Evolutionary conservation across 1,140 invertebrate genomes (phyloP), one percentile per base, ranked within the genome.

Genomic region (Anagrus nilaparvatae): DNA sequence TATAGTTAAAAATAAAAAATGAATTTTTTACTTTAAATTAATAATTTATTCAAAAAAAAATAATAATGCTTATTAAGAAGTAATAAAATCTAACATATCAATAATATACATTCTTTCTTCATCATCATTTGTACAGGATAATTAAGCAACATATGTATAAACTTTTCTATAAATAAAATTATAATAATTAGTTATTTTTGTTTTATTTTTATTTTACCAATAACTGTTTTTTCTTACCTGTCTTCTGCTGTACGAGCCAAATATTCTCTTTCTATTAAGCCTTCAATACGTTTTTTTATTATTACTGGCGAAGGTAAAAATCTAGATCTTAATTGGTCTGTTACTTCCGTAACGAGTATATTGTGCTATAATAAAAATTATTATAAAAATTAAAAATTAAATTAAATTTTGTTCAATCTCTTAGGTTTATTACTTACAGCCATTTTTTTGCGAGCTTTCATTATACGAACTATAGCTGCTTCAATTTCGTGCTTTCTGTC

Each of bases 401-500:
- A 18, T 13, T 12, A 33, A n/a, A 13, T 13, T 29, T 36, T 16
- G 8, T 4, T n/a, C 10, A 30, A 30, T 10, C 14, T 10, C 29
- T 7, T 5, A 30, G 16, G 29, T 30, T 10, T 27, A 8, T 28
- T 43, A 73, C 71, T 62, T 68, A 86, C 84, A 61, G 83, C 69
- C 78, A 99, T 84, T 57, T 83, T 82, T 75, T 97, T 97, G 40
- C 96, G 77, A 18, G 91, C 89, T 72, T 99, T 99, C 97, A 99
- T 99, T 56, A 99, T 97, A 56, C 97, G 79, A 33, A 99, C 97
- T 60, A 99, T 97, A 28, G 96, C 95, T 28, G 97, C 97, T 74
- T 99, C 96, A 48, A 99, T 99, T 73, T 99, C 96, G 66, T 99
- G 94, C 68, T 99, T 99, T 46, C 96, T 77, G 69, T 99, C 96